Evolutionary conservation across 1,140 invertebrate species (phyloP), one percentile per base, ranked within the genome.

Genomic region (Fragariocoptes setiger): DNA sequence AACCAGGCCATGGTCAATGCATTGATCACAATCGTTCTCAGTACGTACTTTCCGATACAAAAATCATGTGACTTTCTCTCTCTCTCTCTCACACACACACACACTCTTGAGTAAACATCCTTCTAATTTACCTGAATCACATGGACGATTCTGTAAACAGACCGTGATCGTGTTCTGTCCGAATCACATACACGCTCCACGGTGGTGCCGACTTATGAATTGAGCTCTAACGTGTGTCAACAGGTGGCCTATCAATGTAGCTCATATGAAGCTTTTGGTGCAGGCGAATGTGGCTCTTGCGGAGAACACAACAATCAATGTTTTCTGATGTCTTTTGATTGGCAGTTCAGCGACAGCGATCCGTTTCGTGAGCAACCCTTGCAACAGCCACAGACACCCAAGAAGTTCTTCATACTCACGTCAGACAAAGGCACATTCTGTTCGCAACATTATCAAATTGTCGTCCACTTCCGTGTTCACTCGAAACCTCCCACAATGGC

Each of bases 231-330:
- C n/a, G 25, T 8, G 8, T 31, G 25, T n/a, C 41, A 42, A 12
- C 20, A 14, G 13, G 40, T 40, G 2, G 46, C 41, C 4, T 47
- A 42, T 19, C 45, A 22, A 22, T 50, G 49, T 19, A 20, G 43
- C 12, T 42, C 31, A 15, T 49, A 45, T 19, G 39, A 45, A 15
- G 42, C 42, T 14, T 50, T 49, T 37, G 31, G 19, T 15, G 43
- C 38, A 21, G 49, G 49, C 14, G 42, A 37, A 15, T 50, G 49
- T 37, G 46, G 43, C 16, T 35, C 45, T 31, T 50, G 49, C 19
- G 46, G 43, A 8, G 13, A 19, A 5, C 42, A 49, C 38, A 40
- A 42, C 8, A 43, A 41, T 2, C 25, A 31, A n/a, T 31, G 25
- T n/a, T 31, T 31, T n/a, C n/a, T 31, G 41, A 31, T 31, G 25